A percentile compares a stretch with the other conserved stretches of the same genome.
phyloP scores from a whole-genome alignment of 2,888 invertebrate species.

The Pseudococcus jackbeardsleyi region DNA sequence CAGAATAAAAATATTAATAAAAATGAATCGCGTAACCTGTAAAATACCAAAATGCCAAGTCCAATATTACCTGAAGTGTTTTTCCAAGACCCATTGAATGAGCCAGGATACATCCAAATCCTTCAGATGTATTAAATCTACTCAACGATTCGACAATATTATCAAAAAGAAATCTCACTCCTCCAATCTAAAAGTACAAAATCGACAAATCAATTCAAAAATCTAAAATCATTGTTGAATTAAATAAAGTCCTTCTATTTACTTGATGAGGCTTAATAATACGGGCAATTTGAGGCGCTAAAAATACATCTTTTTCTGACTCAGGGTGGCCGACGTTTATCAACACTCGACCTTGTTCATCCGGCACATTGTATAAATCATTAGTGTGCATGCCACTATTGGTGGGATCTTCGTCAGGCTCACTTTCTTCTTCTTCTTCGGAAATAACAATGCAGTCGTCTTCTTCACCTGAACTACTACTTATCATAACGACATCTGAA shows the following conservation, averaged over 20 bases:
- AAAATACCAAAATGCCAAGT: neutral
- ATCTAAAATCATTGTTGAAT: neutral
- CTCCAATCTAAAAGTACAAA: constrained; percentile 79
- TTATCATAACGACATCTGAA: constrained; percentile 80
- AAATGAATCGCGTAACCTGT: neutral
- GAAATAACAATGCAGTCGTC: constrained; percentile 90
- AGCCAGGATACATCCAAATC: constrained; percentile 97
- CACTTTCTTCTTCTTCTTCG: constrained; percentile 83
- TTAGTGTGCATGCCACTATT: constrained; percentile 95
- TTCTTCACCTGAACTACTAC: constrained; percentile 66
- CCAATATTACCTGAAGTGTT: constrained; percentile 79
- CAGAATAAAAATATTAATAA: neutral
- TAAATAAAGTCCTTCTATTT: constrained; percentile 7
- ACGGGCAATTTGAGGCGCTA: constrained; percentile 91
- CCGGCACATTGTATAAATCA: constrained; percentile 90
- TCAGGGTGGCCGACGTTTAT: constrained; percentile 95
- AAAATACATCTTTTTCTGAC: constrained; percentile 89
- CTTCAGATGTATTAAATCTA: constrained; percentile 86
- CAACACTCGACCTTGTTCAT: constrained; percentile 90
- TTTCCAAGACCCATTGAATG: constrained; percentile 99
- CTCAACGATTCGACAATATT: constrained; percentile 95
- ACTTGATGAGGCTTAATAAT: constrained; percentile 97
- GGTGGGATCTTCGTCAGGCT: constrained; percentile 86
- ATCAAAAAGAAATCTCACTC: constrained; percentile 95
- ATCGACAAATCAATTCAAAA: neutral